Base-by-base conservation (phyloP, 2,888 invertebrate genomes). In the Trisateles emortualis region DNA sequence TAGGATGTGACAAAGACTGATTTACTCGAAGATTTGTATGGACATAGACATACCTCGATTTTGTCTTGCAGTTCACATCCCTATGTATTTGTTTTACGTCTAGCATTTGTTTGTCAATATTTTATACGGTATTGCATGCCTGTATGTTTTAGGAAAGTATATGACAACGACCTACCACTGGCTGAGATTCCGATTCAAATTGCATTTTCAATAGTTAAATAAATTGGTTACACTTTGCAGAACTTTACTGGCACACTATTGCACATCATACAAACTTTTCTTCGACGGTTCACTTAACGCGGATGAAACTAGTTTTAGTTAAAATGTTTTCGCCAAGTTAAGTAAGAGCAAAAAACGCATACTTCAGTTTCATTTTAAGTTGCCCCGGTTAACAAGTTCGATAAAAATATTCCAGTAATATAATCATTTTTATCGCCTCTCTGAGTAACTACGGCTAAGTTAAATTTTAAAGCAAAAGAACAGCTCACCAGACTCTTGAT, bases 1-100 rank as follows among this genome's bases (percentile, higher is more conserved):
- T 53, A 66, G 65, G 62, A 65, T 74, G 75, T 76, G 81, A 83
- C 81, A 78, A 77, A 76, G 79, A 82, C 76, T 73, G 78, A 83
- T 83, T 79, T 76, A 58, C 69, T 55, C 45, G 22, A 62, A 63
- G 52, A 68, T 72, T 66, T 64, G 60, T 62, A 66, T 60, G 36
- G 33, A 71, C 69, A 67, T 67, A 72, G 66, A 66, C 72, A 43
- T 57, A 60, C 67, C 65, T 59, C 11, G 24, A 33, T 58, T n/a
- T 19, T 11, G 43, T 52, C 45, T 35, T 38, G 17, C 16, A 47
- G 39, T 30, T 42, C 38, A 63, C 9, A 19, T 19, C 5, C 19
- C 5, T 19, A 19, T 19, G 19, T 19, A 19, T 19, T 19, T 19
- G 19, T 3, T 5, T 19, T 19, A 19, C 2, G 19, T 3, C 19